phyloP scores from a whole-genome alignment of 2,113 vertebrate species.

The Dipodomys stephensi region DNA sequence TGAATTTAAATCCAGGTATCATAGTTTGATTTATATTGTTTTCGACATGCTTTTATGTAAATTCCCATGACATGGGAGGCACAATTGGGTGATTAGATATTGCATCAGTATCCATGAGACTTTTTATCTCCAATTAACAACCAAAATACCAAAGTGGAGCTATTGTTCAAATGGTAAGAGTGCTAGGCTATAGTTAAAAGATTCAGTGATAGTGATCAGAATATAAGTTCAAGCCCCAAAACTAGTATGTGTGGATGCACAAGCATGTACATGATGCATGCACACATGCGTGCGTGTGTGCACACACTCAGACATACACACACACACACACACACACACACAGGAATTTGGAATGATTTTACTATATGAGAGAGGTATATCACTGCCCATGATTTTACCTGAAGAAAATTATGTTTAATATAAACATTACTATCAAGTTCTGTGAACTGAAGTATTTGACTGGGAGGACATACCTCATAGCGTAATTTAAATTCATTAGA shows the following conservation, averaged over 20 bases:
- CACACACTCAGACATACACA: no score
- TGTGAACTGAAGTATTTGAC: slow-evolving; percentile 78
- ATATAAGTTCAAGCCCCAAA: no score
- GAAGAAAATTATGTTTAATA: slow-evolving; percentile 82
- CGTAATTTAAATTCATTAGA: slow-evolving; percentile 84
- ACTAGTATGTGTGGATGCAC: no score
- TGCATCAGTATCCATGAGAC: not conserved
- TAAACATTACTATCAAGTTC: slow-evolving; percentile 77
- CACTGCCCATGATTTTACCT: slow-evolving; percentile 82
- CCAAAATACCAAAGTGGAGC: no score
- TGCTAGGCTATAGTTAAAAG: no score
- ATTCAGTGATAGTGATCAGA: no score
- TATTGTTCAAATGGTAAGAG: no score
- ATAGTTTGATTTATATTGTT: not conserved
- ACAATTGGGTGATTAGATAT: not conserved
- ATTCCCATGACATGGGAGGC: not conserved
- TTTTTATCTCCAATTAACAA: no score
- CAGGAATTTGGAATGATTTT: no score
- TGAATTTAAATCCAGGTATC: not conserved
- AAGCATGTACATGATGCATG: no score
- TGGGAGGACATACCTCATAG: slow-evolving; percentile 72
- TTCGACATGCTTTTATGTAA: not conserved
- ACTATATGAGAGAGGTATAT: slow-evolving; percentile 78
- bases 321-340: no score
- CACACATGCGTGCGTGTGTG: no score